phyloP scores from a whole-genome alignment of 2,113 vertebrate species.

The Athene noctua region DNA sequence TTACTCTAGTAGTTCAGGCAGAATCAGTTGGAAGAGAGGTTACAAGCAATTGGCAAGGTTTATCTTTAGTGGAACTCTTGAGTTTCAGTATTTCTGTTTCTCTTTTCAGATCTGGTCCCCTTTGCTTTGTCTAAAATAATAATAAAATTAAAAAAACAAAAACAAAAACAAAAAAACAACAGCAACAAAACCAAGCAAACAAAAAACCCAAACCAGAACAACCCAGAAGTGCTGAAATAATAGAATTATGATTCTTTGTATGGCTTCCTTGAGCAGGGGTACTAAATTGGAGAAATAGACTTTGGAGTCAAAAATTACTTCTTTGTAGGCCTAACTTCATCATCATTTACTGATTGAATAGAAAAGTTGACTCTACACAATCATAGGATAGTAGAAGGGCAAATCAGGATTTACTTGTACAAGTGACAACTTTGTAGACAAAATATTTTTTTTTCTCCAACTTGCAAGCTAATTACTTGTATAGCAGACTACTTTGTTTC shows the following conservation, averaged over 20 bases:
- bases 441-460: neutral
- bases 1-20: neutral
- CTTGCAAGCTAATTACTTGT: neutral
- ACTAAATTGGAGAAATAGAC: neutral
- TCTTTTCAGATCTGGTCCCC: neutral
- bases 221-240: neutral
- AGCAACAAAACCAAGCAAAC: too few relatives aligned
- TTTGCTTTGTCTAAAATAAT: neutral
- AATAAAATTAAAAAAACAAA: too few relatives aligned
- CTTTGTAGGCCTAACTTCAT: neutral
- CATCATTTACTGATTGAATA: neutral
- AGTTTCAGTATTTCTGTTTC: neutral
- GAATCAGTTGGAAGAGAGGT: neutral
- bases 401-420: neutral
- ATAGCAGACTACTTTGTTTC: neutral
- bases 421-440: neutral
- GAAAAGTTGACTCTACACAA: neutral
- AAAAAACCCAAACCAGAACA: neutral
- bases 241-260: neutral
- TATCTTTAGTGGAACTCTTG: neutral
- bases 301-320: neutral
- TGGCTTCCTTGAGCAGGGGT: neutral
- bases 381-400: accelerated
- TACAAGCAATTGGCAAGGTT: neutral
- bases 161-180: neutral